Evolutionary conservation across 2,113 vertebrate species (phyloP).

Genomic region (Phalacrocorax pelagicus): DNA sequence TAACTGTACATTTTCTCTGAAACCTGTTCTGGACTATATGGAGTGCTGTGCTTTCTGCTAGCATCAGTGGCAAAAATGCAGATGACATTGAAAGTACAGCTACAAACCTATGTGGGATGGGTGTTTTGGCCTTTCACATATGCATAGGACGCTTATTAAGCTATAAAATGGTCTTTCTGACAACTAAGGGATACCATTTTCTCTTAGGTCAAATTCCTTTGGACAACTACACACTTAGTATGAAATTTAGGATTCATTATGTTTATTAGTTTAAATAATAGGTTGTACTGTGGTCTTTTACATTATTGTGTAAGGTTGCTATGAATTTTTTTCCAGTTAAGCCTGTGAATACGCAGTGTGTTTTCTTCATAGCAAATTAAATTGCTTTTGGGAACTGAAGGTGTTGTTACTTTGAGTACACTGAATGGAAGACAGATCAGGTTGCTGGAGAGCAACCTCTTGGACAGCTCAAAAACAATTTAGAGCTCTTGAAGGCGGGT

Average conservation of each 20-base stretch:
- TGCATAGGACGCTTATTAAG: background rate
- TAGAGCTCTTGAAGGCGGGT: background rate
- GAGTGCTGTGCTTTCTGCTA: background rate
- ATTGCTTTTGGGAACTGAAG: background rate
- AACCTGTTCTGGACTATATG: background rate
- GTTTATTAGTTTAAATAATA: background rate
- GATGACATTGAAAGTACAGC: fast-evolving
- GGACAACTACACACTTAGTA: background rate
- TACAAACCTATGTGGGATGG: background rate
- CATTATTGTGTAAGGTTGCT: fast-evolving
- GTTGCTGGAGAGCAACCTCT: background rate
- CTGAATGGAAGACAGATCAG: background rate
- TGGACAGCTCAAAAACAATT: background rate
- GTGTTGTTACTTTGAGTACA: background rate
- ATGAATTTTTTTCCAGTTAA: background rate
- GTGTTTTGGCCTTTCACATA: background rate
- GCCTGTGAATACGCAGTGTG: background rate
- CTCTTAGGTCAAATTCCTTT: background rate
- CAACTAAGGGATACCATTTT: background rate
- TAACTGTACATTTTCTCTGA: background rate
- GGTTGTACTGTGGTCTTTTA: background rate
- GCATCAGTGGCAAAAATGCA: background rate
- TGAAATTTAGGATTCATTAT: background rate
- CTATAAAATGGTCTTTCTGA: background rate
- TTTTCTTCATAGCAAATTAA: background rate